Conservation (phyloP, 2,797 vertebrate species). For the Eupleurogrammus muticus region DNA sequence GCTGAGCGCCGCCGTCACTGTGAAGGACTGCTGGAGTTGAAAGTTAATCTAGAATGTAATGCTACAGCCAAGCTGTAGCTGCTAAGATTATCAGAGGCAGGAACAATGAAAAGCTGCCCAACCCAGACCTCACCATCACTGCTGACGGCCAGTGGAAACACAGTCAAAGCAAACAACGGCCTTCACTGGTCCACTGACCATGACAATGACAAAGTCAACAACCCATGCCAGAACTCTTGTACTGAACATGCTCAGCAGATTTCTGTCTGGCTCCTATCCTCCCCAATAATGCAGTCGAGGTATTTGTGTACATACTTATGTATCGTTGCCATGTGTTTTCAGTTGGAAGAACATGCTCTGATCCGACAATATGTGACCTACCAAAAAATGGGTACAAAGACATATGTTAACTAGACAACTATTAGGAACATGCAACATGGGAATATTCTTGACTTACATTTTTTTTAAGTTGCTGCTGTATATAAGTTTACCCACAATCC, state of each 20-base stretch:
- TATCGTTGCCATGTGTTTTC: conserved; percentile 17
- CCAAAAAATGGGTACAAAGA: conserved; percentile 24
- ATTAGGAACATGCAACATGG: conserved; percentile 45
- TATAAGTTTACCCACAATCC: conserved; percentile 59
- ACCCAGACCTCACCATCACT: conserved; percentile 47
- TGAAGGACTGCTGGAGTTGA: conserved; percentile 60
- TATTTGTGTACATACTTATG: conserved; percentile 20
- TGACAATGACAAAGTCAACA: conserved; percentile 76
- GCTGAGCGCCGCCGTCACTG: conserved; percentile 49
- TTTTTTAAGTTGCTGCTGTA: conserved; percentile 57
- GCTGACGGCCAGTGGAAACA: conserved; percentile 70
- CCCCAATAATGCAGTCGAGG: conserved; percentile 20
- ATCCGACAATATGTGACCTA: background rate
- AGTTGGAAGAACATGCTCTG: background rate
- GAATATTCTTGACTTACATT: conserved; percentile 60
- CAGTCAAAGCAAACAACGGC: conserved; percentile 73
- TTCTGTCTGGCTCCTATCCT: conserved; percentile 60
- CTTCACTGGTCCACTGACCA: conserved; percentile 51
- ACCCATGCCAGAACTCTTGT: conserved; percentile 56
- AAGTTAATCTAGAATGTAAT: conserved; percentile 64
- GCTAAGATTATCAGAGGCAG: conserved; percentile 65
- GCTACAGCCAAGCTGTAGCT: conserved; percentile 49
- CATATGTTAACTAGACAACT: conserved; percentile 37
- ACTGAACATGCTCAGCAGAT: conserved; percentile 66
- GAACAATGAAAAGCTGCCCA: conserved; percentile 57